These are phyloP conservation scores for Deilephila elpenor DNA, from an alignment of 2,888 invertebrate genomes.

Conservation along the genomic window DNA sequence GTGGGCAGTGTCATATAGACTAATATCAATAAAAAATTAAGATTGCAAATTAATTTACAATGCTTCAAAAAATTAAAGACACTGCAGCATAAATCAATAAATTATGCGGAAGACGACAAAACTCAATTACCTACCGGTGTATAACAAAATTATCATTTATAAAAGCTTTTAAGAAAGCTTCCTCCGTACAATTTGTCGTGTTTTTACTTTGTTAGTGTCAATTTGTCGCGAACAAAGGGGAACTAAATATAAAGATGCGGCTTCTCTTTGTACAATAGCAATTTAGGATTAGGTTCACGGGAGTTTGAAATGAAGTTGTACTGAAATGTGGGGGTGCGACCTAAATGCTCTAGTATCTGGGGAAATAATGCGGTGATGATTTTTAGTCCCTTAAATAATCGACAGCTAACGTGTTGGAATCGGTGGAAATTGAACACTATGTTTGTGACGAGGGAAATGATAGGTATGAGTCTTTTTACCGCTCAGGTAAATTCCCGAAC, in stretches of 20 bases:
- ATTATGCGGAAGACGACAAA: constrained; percentile 29
- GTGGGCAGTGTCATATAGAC: too few species aligned
- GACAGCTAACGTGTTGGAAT: too few species aligned
- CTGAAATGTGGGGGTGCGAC: too few species aligned
- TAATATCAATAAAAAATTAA: too few species aligned
- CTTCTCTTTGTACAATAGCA: background rate
- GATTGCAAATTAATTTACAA: too few species aligned
- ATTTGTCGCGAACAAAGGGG: constrained; percentile 25
- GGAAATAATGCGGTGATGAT: too few species aligned
- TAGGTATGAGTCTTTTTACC: too few species aligned
- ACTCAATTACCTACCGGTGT: constrained; percentile 27
- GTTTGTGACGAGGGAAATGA: too few species aligned
- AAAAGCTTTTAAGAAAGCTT: constrained; percentile 31
- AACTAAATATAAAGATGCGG: constrained; percentile 15
- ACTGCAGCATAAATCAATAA: background rate
- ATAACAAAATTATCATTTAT: constrained; percentile 22
- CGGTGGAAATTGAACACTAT: too few species aligned
- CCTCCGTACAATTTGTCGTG: constrained; percentile 15
- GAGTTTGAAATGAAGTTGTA: background rate
- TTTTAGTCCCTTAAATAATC: too few species aligned
- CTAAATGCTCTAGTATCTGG: background rate
- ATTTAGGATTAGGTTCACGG: constrained; percentile 3
- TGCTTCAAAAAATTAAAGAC: too few species aligned
- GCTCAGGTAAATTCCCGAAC: too few species aligned
- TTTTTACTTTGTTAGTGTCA: constrained; percentile 30